Evolutionary conservation across 2,797 vertebrate species (phyloP).

Genomic region (Sebastolobus altivelis): DNA sequence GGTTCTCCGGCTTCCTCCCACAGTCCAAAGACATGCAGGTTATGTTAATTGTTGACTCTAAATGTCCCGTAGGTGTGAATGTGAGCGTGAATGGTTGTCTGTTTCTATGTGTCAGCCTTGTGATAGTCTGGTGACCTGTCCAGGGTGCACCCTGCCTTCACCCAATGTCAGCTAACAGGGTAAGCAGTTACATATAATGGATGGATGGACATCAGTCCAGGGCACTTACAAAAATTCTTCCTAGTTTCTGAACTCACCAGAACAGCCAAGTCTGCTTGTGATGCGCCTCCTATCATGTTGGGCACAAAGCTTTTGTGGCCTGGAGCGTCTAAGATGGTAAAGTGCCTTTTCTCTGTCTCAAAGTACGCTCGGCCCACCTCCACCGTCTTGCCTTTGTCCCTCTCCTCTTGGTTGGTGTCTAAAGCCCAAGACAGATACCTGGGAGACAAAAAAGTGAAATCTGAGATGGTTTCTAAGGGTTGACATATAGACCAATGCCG

Average conservation of each 20-base stretch:
- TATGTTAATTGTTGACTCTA: too few species aligned
- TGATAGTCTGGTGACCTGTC: too few species aligned
- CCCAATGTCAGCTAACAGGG: too few species aligned
- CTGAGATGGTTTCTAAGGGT: not conserved
- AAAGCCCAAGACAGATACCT: conserved; percentile 99
- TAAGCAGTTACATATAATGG: too few species aligned
- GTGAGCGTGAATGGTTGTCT: too few species aligned
- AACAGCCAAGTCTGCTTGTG: conserved; percentile 96
- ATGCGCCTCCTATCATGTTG: conserved; percentile 98
- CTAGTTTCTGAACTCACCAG: conserved; percentile 87
- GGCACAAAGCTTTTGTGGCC: conserved; percentile 99
- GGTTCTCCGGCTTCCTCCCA: too few species aligned
- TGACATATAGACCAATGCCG: not conserved
- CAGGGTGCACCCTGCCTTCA: too few species aligned
- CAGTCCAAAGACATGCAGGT: too few species aligned
- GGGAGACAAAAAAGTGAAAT: not conserved
- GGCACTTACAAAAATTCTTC: too few species aligned
- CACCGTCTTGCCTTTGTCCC: conserved; percentile 98
- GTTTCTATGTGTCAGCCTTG: too few species aligned
- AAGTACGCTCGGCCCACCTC: conserved; percentile 98
- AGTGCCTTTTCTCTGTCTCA: conserved; percentile 98
- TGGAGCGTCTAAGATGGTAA: conserved; percentile 98
- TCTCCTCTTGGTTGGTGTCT: conserved; percentile 98
- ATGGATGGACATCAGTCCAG: too few species aligned
- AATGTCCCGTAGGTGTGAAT: too few species aligned